Percentiles rank a stretch among this genome's conserved stretches.
Conservation (phyloP, 1,140 invertebrate genomes). For the Achatina immaculata region DNA sequence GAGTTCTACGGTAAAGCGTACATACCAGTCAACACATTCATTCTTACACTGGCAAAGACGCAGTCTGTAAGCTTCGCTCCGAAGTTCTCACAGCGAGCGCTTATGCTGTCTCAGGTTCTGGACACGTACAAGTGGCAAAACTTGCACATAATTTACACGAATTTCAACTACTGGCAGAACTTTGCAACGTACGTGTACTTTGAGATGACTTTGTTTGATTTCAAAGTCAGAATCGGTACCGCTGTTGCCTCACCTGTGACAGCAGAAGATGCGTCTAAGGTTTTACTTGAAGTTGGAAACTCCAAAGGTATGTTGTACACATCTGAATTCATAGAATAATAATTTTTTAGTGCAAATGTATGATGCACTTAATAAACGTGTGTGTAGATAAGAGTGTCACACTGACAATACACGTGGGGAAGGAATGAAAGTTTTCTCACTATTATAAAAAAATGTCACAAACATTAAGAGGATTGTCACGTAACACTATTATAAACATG, state of each 20-base stretch:
- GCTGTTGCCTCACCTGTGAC: background rate
- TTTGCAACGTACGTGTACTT: constrained; percentile 15
- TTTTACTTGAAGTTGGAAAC: background rate
- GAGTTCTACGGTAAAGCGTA: constrained; percentile 34
- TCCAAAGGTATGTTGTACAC: constrained; percentile 11
- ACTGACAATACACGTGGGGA: too few relatives aligned
- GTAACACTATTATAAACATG: too few relatives aligned
- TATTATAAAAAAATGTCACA: too few relatives aligned
- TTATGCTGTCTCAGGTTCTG: constrained; percentile 21
- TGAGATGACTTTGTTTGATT: background rate
- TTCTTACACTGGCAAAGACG: background rate
- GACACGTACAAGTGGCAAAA: constrained; percentile 26
- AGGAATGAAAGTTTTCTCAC: too few relatives aligned
- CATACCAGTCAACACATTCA: constrained; percentile 7
- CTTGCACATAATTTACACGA: background rate
- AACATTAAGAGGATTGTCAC: too few relatives aligned
- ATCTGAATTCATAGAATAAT: background rate
- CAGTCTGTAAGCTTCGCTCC: background rate
- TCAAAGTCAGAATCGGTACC: background rate
- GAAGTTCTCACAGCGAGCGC: constrained; percentile 1
- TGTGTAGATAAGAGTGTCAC: too few relatives aligned
- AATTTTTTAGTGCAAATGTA: too few relatives aligned
- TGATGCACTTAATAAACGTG: too few relatives aligned
- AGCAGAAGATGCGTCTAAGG: background rate
- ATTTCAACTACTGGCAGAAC: background rate